Conservation (phyloP, 2,888 invertebrate genomes). For the Bhutanitis thaidina region DNA sequence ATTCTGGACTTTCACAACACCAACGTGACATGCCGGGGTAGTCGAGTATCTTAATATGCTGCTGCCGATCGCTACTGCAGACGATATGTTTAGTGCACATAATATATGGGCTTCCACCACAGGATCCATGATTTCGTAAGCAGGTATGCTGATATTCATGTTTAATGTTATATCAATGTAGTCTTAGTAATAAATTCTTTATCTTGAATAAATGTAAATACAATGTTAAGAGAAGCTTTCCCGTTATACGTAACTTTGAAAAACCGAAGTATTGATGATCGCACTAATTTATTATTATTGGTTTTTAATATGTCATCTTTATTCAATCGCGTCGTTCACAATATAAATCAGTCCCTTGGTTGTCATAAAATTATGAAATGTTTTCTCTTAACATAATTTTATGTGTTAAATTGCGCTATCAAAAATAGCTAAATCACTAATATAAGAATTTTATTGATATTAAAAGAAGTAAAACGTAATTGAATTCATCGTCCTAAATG, state of each 20-base stretch:
- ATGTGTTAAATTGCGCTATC: slow-evolving; percentile 5
- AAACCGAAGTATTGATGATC: slow-evolving; percentile 14
- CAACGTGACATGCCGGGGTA: too few species aligned
- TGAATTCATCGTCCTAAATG: slow-evolving; percentile 10
- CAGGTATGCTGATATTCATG: too few species aligned
- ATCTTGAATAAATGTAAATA: neutral
- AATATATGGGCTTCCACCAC: too few species aligned
- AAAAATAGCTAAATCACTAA: slow-evolving; percentile 11
- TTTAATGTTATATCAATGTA: too few species aligned
- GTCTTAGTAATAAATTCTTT: too few species aligned
- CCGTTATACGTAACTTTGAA: neutral
- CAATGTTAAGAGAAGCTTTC: slow-evolving; percentile 14
- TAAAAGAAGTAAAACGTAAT: slow-evolving; percentile 7
- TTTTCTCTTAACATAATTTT: slow-evolving; percentile 12
- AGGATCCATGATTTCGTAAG: too few species aligned
- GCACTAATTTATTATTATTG: slow-evolving; percentile 19
- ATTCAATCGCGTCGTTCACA: slow-evolving; percentile 15
- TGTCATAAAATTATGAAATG: slow-evolving; percentile 18
- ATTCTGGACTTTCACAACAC: too few species aligned
- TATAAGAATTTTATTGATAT: slow-evolving; percentile 6
- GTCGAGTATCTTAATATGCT: too few species aligned
- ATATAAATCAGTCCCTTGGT: slow-evolving; percentile 10
- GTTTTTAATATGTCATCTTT: slow-evolving; percentile 20
- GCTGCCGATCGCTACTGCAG: too few species aligned
- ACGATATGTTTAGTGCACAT: too few species aligned